phyloP scores from a whole-genome alignment of 2,888 invertebrate genomes.

The Himalopsyche kuldschensis region DNA sequence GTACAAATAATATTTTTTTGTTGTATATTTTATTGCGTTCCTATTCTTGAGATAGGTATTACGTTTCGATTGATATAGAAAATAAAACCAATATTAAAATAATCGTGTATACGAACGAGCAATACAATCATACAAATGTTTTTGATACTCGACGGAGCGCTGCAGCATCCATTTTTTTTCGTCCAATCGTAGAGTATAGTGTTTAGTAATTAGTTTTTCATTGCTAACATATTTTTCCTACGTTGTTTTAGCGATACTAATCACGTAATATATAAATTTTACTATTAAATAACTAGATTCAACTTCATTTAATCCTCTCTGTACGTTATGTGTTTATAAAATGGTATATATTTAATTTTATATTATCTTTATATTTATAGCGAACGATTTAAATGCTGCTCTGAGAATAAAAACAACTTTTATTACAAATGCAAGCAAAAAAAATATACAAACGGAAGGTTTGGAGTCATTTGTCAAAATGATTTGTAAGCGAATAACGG shows the following conservation, averaged over 20 bases:
- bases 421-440: slow-evolving; percentile 15
- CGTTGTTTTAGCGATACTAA: slow-evolving; percentile 28
- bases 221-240: slow-evolving; percentile 32
- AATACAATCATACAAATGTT: not conserved
- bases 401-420: slow-evolving; percentile 29
- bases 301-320: slow-evolving; percentile 1
- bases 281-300: slow-evolving; percentile 1
- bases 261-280: slow-evolving; percentile 22
- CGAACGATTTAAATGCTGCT: slow-evolving; percentile 18
- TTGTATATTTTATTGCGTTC: not conserved
- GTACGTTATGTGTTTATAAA: slow-evolving; percentile 6
- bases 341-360: slow-evolving; percentile 2
- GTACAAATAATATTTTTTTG: not conserved
- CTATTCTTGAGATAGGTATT: not conserved
- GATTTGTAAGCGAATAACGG: slow-evolving; percentile 7
- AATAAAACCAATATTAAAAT: not conserved
- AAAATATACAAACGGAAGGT: not conserved
- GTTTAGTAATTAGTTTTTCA: slow-evolving; percentile 22
- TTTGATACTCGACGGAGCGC: not conserved
- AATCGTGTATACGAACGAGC: slow-evolving; percentile 3
- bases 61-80: not conserved
- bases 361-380: slow-evolving; percentile 17
- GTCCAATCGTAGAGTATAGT: slow-evolving; percentile 13
- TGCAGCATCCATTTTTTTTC: slow-evolving; percentile 6
- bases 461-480: slow-evolving; percentile 6